A percentile compares a stretch with the other conserved stretches of the same genome.
phyloP scores from a whole-genome alignment of 2,797 vertebrate genomes.

The Sebastes matsubarae region DNA sequence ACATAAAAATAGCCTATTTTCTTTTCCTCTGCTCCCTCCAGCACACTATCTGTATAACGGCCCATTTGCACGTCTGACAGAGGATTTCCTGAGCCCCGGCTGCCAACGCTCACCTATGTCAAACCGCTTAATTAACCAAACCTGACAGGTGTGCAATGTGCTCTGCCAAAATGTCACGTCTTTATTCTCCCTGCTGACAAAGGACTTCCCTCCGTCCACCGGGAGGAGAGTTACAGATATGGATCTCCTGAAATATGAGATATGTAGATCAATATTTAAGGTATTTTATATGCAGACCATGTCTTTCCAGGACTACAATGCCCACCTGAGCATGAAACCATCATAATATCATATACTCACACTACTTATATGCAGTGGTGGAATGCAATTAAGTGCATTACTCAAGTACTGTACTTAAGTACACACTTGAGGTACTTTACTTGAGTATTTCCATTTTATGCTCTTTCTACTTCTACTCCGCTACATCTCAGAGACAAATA shows the following conservation, averaged over 20 bases:
- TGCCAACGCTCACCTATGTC: conserved; percentile 42
- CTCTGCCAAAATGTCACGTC: conserved; percentile 22
- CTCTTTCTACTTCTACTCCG: not conserved
- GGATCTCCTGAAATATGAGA: not conserved
- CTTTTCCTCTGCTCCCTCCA: not conserved
- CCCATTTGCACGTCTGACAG: conserved; percentile 13
- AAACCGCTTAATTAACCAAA: conserved; percentile 38
- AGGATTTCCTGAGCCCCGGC: conserved; percentile 39
- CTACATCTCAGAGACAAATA: not conserved
- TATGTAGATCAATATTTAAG: not conserved
- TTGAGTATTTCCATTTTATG: not conserved
- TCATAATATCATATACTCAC: not conserved
- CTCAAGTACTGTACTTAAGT: not conserved
- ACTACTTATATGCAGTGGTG: not conserved
- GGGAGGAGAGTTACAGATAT: not conserved
- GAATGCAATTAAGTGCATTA: not conserved
- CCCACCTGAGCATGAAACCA: not conserved
- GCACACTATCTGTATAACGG: conserved; percentile 23
- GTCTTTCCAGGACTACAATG: not conserved
- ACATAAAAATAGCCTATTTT: not conserved
- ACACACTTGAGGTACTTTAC: not conserved
- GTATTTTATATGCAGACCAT: not conserved
- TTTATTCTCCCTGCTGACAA: conserved; percentile 6
- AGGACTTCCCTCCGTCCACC: not conserved
- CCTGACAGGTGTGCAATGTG: conserved; percentile 25